Evolutionary conservation across 2,888 invertebrate genomes (phyloP), one percentile per base, ranked within the genome.

Genomic region (Dicranocentrus wangi): DNA sequence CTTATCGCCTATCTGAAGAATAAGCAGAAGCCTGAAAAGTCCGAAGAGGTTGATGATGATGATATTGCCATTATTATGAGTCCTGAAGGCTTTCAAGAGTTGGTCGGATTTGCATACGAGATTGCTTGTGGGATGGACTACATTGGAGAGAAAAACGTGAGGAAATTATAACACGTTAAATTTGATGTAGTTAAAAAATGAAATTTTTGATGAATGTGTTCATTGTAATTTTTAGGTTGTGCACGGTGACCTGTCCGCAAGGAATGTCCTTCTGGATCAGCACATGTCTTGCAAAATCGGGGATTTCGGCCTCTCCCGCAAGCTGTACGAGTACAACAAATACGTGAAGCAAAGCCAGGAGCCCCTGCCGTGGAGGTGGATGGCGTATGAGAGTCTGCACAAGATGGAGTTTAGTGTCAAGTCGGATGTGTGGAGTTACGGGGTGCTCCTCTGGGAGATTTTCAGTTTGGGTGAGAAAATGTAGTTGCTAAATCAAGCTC

Each of bases 111-210:
- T 32, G 17, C 63, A 27, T 1, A 61, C 13, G 77, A 82, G 63
- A 61, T 82, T 28, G 82, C 82, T 27, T 39, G 43, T 42, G 82
- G 79, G 23, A 82, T 82, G 82, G 82, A 82, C 43, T 82, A 60
- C n/a, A 28, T 60, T 60, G 32, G 1, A n/a, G 1, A 10, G n/a
- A 27, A 28, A 60, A 7, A 15, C 17, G 60, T 60, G 15, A 47
- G n/a, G n/a, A n/a, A n/a, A n/a, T n/a, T n/a, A n/a, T n/a, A n/a
- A n/a, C n/a, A n/a, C n/a, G n/a, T n/a, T n/a, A n/a, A n/a, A n/a
- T n/a, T n/a, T n/a, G n/a, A n/a, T n/a, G n/a, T n/a, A n/a, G n/a
- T n/a, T n/a, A n/a, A 55, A 5, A 55, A 3, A 55, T 55, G 5
- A 3, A 7, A 21, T 21, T 8, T 23, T 19, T 23, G 23, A 10